phyloP scores from a whole-genome alignment of 1,140 invertebrate species.

The Trichoplusia ni region DNA sequence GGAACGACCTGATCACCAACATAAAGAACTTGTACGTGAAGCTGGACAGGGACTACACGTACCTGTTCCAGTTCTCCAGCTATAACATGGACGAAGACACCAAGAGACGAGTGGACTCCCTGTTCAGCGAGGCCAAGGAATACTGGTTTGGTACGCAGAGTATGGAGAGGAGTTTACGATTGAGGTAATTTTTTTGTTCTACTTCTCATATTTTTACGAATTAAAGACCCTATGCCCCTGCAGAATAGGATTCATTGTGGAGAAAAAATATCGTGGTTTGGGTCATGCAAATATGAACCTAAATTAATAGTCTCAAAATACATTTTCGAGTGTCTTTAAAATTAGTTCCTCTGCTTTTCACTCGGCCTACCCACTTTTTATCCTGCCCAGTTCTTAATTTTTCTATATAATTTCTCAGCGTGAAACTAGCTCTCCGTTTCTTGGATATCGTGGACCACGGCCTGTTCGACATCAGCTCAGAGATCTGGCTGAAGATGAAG shows the following conservation, averaged over 20 bases:
- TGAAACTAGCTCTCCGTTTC: slow-evolving; percentile 56
- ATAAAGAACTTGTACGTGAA: slow-evolving; percentile 63
- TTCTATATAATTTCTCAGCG: slow-evolving; percentile 56
- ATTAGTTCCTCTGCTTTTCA: no score
- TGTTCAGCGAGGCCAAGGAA: slow-evolving; percentile 45
- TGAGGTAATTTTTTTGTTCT: slow-evolving; percentile 49
- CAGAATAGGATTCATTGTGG: no score
- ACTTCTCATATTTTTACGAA: background rate
- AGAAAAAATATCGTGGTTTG: no score
- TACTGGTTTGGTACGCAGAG: slow-evolving; percentile 63
- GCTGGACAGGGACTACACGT: slow-evolving; percentile 61
- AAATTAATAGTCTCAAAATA: no score
- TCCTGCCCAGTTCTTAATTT: no score
- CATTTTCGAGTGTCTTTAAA: no score
- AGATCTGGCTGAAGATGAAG: slow-evolving; percentile 63
- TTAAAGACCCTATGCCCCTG: no score
- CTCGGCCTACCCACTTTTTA: no score
- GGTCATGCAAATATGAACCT: no score
- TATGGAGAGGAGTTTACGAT: slow-evolving; percentile 51
- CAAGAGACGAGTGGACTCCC: slow-evolving; percentile 31
- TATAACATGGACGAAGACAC: slow-evolving; percentile 55
- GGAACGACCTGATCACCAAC: slow-evolving; percentile 65
- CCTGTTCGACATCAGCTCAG: slow-evolving; percentile 56
- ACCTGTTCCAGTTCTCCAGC: slow-evolving; percentile 61
- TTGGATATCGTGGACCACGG: slow-evolving; percentile 64